Base-by-base conservation (phyloP, 1,140 invertebrate species). In the Leptinotarsa texana region DNA sequence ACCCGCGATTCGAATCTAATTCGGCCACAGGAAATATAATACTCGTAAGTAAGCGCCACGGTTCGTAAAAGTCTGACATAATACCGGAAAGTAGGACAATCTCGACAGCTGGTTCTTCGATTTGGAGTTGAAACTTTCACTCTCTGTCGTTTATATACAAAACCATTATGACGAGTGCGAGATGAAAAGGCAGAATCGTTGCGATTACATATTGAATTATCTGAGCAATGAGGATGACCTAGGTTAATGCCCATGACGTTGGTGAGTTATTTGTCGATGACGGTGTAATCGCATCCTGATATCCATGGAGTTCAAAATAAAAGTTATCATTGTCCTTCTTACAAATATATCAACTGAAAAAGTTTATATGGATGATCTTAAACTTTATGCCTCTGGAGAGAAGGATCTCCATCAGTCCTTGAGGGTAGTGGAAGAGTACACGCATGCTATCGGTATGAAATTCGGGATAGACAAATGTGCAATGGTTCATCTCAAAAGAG, bases 1-100 rank as follows among this genome's bases (percentile, higher is more conserved):
- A 18, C 51, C 51, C 51, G 51, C n/a, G 51, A 57, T 57, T 57
- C 51, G 51, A 57, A 57, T 57, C 51, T 57, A 57, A 57, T 57
- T 57, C 51, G n/a, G 51, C 51, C 51, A 18, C 51, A 57, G 51
- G 51, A n/a, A 57, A 57, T 6, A 15, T 17, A 57, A 57, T 18
- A 21, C 21, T 21, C 21, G 21, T 21, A 57, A 42, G 33, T 8
- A 57, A 57, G 51, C 51, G 51, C 51, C 51, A 3, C 51, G 51
- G 51, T 18, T 4, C n/a, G 51, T 57, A 57, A 57, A 18, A 57
- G 17, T 17, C 51, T 57, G 51, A 57, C 51, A 57, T 57, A 57
- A 57, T 57, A 57, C 51, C 51, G 51, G n/a, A 57, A 57, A 57
- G 51, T 57, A 57, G 51, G 51, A 17, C 51, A 18, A 57, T 57